Evolutionary conservation across 1,140 invertebrate genomes (phyloP).

Genomic region (Pollicipes pollicipes): DNA sequence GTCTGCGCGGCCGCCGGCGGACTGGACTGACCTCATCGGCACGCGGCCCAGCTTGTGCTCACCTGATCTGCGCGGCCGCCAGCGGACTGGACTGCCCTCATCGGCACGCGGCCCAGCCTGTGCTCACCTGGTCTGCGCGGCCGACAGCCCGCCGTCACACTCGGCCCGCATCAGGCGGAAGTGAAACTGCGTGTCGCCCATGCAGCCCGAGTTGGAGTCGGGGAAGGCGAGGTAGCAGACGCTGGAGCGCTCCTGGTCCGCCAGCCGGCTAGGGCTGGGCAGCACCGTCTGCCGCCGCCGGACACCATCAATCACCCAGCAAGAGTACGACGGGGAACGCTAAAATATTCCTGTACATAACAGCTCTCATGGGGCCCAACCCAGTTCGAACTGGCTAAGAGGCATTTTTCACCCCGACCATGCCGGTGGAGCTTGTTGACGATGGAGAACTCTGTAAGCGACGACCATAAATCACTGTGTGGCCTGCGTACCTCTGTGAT

Average conservation of each 20-base stretch:
- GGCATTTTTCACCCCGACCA: no score
- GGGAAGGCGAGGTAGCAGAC: constrained; percentile 97
- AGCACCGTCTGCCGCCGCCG: constrained; percentile 88
- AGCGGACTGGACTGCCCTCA: no score
- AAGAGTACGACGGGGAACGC: constrained; percentile 94
- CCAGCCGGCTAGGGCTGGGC: constrained; percentile 58
- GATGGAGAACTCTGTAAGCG: no score
- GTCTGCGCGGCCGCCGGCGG: no score
- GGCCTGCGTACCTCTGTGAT: no score
- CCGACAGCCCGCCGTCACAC: not conserved
- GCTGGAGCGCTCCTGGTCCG: constrained; percentile 87
- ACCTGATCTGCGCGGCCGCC: no score
- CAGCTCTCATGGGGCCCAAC: constrained; percentile 66
- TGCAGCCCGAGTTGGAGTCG: constrained; percentile 94
- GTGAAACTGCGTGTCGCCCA: constrained; percentile 95
- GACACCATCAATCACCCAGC: constrained; percentile 97
- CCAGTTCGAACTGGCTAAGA: no score
- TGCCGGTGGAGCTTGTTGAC: no score
- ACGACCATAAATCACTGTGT: no score
- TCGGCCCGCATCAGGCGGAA: constrained; percentile 46
- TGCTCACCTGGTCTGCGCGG: not conserved
- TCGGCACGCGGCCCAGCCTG: no score
- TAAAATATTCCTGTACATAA: constrained; percentile 83
- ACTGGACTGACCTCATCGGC: no score
- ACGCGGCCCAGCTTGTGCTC: no score